Percentiles rank a stretch among this genome's conserved stretches.
These are phyloP conservation scores for Habroteleia sp. DNA, from an alignment of 2,888 invertebrate genomes.

Conservation along the genomic window DNA sequence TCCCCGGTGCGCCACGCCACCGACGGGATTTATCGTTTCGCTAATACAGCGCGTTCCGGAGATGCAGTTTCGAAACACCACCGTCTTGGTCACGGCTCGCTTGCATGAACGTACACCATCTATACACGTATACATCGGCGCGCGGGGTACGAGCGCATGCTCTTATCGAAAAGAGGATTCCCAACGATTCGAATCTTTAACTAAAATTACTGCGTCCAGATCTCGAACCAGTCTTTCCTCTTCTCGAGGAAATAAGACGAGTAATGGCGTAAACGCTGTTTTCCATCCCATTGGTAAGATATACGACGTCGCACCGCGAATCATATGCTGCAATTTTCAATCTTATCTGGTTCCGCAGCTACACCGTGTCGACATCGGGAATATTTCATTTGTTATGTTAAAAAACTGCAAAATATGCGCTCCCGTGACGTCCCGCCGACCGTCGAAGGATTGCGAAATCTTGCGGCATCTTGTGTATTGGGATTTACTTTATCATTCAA, in stretches of 20 bases:
- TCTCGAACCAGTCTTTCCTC: conserved; percentile 7
- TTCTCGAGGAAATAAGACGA: conserved; percentile 27
- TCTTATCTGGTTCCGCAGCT: conserved; percentile 13
- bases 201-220: conserved; percentile 31
- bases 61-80: conserved; percentile 64
- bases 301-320: conserved; percentile 7
- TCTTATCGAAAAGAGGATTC: conserved; percentile 46
- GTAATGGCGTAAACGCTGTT: conserved; percentile 11
- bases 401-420: conserved; percentile 21
- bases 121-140: conserved; percentile 6
- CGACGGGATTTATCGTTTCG: conserved; percentile 69
- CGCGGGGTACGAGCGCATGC: conserved; percentile 6
- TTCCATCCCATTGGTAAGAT: conserved; percentile 13
- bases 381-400: conserved; percentile 18
- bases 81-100: conserved; percentile 56
- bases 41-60: conserved; percentile 69
- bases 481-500: conserved; percentile 53
- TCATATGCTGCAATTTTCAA: conserved; percentile 26
- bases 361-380: neutral
- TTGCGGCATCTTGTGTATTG: conserved; percentile 51
- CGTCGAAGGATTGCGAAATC: conserved; percentile 23
- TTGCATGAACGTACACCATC: conserved; percentile 2
- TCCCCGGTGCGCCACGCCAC: conserved; percentile 14
- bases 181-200: conserved; percentile 64
- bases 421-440: neutral